Evolutionary conservation across 1,140 invertebrate species (phyloP).

Genomic region (Drosophila dunni): DNA sequence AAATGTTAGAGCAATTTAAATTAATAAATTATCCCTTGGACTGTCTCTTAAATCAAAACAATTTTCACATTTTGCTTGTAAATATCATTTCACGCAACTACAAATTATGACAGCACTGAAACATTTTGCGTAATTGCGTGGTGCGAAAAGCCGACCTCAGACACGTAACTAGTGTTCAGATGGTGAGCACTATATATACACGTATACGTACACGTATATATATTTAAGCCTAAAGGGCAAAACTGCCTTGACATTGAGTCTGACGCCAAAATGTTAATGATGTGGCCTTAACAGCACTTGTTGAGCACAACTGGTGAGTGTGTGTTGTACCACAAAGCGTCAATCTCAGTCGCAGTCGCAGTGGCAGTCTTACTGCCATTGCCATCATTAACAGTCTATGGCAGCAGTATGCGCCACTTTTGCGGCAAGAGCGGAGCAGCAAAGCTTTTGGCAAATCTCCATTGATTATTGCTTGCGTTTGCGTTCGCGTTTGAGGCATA

Average conservation of each 20-base stretch:
- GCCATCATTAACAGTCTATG: slow-evolving; percentile 19
- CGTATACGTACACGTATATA: background rate
- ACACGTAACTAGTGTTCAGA: slow-evolving; percentile 16
- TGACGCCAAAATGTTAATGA: slow-evolving; percentile 68
- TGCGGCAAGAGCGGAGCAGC: slow-evolving; percentile 1
- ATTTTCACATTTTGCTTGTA: background rate
- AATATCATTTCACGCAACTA: background rate
- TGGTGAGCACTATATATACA: background rate
- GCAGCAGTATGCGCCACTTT: slow-evolving; percentile 21
- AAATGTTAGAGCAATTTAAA: no score
- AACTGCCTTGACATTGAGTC: slow-evolving; percentile 65
- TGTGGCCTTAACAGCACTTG: slow-evolving; percentile 77
- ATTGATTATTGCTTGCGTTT: slow-evolving; percentile 72
- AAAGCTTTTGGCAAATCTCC: slow-evolving; percentile 64
- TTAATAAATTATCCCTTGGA: no score
- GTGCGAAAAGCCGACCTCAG: background rate
- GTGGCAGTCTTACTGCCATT: background rate
- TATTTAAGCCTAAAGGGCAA: slow-evolving; percentile 9
- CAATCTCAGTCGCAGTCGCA: slow-evolving; percentile 29
- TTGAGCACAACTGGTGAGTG: slow-evolving; percentile 53
- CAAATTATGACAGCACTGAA: slow-evolving; percentile 20
- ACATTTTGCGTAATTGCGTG: slow-evolving; percentile 39
- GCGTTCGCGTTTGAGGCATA: slow-evolving; percentile 48
- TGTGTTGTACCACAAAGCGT: slow-evolving; percentile 17
- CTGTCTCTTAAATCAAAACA: background rate